Conservation (phyloP, 2,113 vertebrate genomes). For the Indri indri region DNA sequence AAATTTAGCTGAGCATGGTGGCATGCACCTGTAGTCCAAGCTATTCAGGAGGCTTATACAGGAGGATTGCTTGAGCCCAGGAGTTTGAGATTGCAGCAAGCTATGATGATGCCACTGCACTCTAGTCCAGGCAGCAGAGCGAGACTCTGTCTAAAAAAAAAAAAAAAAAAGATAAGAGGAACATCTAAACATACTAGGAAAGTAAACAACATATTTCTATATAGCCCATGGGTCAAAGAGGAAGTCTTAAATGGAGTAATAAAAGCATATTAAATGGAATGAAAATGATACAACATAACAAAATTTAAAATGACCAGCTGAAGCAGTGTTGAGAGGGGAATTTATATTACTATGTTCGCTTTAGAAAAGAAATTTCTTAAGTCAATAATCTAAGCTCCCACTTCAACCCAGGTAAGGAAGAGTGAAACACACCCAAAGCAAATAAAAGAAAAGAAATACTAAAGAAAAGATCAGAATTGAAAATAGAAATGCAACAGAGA, state of each 20-base stretch:
- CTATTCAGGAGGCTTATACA: too few species aligned
- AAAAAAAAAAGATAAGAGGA: not conserved
- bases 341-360: not conserved
- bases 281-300: not conserved
- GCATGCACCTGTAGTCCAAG: too few species aligned
- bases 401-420: not conserved
- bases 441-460: not conserved
- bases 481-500: not conserved
- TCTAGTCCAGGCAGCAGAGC: too few species aligned
- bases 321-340: not conserved
- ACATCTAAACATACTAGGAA: not conserved
- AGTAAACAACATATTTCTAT: not conserved
- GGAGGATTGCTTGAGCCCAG: too few species aligned
- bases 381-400: not conserved
- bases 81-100: too few species aligned
- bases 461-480: not conserved
- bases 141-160: too few species aligned
- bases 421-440: not conserved
- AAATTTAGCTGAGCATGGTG: too few species aligned
- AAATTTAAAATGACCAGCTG: not conserved
- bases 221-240: not conserved
- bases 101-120: too few species aligned
- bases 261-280: not conserved
- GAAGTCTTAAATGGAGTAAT: not conserved
- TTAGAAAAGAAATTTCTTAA: not conserved